These are phyloP conservation scores for Pyrgilauda ruficollis DNA, from an alignment of 2,113 vertebrate species.

Conservation along the genomic window DNA sequence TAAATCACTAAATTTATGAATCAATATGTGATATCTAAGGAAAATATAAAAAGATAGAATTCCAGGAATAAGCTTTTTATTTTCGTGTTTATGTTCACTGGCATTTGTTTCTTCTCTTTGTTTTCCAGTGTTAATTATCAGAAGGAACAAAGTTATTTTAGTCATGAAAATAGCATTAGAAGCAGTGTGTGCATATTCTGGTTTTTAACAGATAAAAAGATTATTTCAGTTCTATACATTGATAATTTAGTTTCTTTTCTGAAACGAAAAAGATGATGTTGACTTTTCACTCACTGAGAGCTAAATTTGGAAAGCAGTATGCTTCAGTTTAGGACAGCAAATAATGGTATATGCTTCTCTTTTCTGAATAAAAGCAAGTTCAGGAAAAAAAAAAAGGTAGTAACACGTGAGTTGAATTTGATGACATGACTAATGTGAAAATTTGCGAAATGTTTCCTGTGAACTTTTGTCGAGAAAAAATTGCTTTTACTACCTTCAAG, in stretches of 20 bases:
- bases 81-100: background rate
- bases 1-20: background rate
- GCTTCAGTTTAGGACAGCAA: background rate
- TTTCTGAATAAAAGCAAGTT: background rate
- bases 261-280: background rate
- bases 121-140: background rate
- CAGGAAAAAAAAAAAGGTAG: background rate
- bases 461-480: background rate
- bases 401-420: background rate
- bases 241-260: background rate
- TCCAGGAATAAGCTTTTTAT: background rate
- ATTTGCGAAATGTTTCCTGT: background rate
- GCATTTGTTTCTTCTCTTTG: background rate
- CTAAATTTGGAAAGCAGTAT: background rate
- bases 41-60: background rate
- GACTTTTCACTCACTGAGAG: background rate
- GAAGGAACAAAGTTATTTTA: background rate
- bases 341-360: background rate
- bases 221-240: background rate
- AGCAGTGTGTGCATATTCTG: background rate
- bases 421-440: background rate
- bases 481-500: background rate
- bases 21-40: background rate
- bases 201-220: background rate
- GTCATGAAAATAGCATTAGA: background rate